Evolutionary conservation across 1,140 invertebrate genomes (phyloP), one percentile per base, ranked within the genome.

Genomic region (Lepidurus packardi): DNA sequence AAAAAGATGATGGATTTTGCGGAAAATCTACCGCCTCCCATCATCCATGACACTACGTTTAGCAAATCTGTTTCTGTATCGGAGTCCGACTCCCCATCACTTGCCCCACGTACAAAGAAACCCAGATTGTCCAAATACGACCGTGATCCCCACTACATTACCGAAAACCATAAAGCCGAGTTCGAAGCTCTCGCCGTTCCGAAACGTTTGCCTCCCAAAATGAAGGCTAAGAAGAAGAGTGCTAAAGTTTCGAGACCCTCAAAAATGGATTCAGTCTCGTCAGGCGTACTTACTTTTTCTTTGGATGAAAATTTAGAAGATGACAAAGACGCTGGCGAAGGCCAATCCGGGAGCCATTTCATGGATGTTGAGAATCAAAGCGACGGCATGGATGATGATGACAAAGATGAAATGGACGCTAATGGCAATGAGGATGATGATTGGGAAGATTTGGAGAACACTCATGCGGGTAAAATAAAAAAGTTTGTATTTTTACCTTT

Each of bases 381-480:
- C 53, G 53, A 65, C 7, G 53, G 7, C 53, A 34, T 34, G 34
- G 34, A 34, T 34, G 34, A 34, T 34, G 34, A 34, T 34, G 34
- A 34, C 34, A 34, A 34, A 34, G 13, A 16, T 65, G 53, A 65
- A 13, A 65, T 65, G 53, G 53, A 65, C 53, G 53, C 53, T 7
- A 65, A 65, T 16, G 53, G 53, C 53, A 65, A 65, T 65, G 53
- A 65, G 8, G 53, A 65, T 7, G 53, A 65, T 16, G 53, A 65
- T 21, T 65, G 53, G 53, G 53, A 65, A 65, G 53, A 65, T 65
- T 65, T 65, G 53, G 53, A 65, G 13, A 65, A 65, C 53, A n/a
- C n/a, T n/a, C 53, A 13, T 3, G 53, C 9, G 16, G 53, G 53
- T 65, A 65, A 65, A 9, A 21, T 47, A 7, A 10, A 47, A 47